Conservation (phyloP, 2,888 invertebrate genomes). For the Vandiemenella viatica region DNA sequence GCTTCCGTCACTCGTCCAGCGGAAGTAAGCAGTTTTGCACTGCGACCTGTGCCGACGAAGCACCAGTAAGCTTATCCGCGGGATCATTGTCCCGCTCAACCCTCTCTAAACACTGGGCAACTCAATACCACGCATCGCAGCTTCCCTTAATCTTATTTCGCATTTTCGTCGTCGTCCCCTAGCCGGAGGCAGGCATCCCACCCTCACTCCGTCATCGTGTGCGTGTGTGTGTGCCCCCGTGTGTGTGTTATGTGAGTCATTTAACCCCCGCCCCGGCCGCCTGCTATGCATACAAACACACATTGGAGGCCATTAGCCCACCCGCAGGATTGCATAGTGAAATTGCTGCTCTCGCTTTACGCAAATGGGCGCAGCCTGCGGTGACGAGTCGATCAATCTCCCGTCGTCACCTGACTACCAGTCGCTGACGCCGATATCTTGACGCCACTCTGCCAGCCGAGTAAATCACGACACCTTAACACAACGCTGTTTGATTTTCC, state of each 20-base stretch:
- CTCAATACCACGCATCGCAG: conserved; percentile 8
- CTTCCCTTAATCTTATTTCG: conserved; percentile 15
- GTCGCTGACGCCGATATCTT: not conserved
- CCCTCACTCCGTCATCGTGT: conserved; percentile 1
- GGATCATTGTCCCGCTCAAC: conserved; percentile 6
- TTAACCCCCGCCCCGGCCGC: conserved; percentile 8
- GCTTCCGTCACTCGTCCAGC: too few species aligned
- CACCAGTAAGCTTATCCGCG: not conserved
- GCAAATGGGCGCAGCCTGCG: not conserved
- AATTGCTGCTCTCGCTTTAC: conserved; percentile 9
- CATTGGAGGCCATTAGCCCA: conserved; percentile 13
- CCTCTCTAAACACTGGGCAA: conserved; percentile 9
- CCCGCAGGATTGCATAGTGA: conserved; percentile 14
- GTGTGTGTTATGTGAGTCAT: conserved; percentile 15
- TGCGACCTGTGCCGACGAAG: too few species aligned
- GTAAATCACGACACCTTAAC: too few species aligned
- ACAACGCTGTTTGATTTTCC: too few species aligned
- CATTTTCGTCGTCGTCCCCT: conserved; percentile 5
- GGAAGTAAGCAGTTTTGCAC: too few species aligned
- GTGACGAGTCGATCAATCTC: not conserved
- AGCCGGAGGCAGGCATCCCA: not conserved
- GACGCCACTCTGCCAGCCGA: not conserved
- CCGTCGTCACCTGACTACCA: not conserved
- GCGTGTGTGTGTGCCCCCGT: conserved; percentile 5
- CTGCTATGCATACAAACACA: conserved; percentile 15